Conservation (phyloP, 2,797 vertebrate species). For the Cirrhinus molitorella region DNA sequence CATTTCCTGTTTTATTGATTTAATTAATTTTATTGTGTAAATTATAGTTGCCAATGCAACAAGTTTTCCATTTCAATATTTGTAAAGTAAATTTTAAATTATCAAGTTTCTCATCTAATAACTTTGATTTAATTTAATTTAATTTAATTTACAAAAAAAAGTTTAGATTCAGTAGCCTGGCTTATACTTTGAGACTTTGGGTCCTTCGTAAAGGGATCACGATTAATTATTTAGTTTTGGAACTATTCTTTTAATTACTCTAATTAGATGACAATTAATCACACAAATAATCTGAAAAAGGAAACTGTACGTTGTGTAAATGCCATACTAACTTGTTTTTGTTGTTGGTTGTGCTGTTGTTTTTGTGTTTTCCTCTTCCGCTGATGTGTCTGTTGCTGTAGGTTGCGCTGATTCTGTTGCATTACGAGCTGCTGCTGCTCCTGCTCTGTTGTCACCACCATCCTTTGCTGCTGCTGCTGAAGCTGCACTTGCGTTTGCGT, state of each 20-base stretch:
- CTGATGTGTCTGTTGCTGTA: slow-evolving; percentile 64
- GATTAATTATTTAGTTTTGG: neutral
- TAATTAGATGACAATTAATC: neutral
- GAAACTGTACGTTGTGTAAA: neutral
- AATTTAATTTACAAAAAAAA: neutral
- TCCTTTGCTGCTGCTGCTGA: slow-evolving; percentile 6
- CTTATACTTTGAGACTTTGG: neutral
- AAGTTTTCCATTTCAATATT: neutral
- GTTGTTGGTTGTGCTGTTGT: slow-evolving; percentile 19
- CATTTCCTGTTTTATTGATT: too few species aligned
- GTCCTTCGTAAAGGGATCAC: neutral
- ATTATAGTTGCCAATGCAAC: neutral
- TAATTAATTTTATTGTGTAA: neutral
- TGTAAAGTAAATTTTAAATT: too few species aligned
- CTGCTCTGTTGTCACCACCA: slow-evolving; percentile 58
- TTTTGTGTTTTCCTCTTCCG: slow-evolving; percentile 65
- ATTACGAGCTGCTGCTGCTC: slow-evolving; percentile 64
- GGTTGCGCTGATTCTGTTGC: slow-evolving; percentile 62
- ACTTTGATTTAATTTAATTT: neutral
- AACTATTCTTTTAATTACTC: neutral
- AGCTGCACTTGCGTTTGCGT: too few species aligned
- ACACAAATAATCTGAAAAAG: neutral
- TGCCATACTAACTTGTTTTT: slow-evolving; percentile 26
- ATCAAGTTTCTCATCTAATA: neutral
- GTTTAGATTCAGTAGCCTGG: neutral